Base-by-base conservation (phyloP, 1,140 invertebrate genomes). In the Druon quercuslanigerum region DNA sequence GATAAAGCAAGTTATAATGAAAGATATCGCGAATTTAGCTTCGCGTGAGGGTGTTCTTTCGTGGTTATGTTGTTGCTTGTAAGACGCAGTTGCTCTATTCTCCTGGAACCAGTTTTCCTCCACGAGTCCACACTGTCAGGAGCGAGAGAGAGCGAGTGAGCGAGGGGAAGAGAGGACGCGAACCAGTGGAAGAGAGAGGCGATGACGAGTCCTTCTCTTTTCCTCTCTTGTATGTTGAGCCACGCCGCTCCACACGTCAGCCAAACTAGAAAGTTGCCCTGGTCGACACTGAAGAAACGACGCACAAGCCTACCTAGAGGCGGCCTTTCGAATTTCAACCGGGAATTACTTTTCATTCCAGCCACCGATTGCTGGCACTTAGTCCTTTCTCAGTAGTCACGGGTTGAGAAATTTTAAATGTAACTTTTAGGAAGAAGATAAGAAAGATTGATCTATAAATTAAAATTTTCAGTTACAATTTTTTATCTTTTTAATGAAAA, bases 231-330 rank as follows among this genome's bases (percentile, higher is more conserved):
- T 72, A 66, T 50, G 73, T 75, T 1, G 51, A 8, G 57, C 72
- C 46, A 73, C 71, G 52, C 40, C 73, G 72, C 74, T 50, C 75
- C 78, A 78, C 85, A 87, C 85, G 87, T 87, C 83, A 87, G 84
- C 85, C 87, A 87, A 90, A 90, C 90, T 91, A 91, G 90, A 91
- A 91, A 91, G 90, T 91, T 91, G 90, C 87, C 84, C 85, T 86
- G 83, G 82, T 86, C 86, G 81, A 86, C 87, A 83, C 83, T 81
- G 86, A 87, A 88, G 89, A 88, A 89, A 87, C 87, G 75, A 78
- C 84, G 79, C 82, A 80, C 77, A n/a, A 82, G 82, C 60, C 16
- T 40, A 33, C 14, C 40, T 88, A 83, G 81, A 88, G 84, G 81
- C 89, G 84, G 81, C 89, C 90, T 91, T 91, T 91, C 90, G 85